Evolutionary conservation across 92 coral and sea anemone genomes (phyloP), one percentile per base, ranked within the genome.

Genomic region (Pocillopora grandis): DNA sequence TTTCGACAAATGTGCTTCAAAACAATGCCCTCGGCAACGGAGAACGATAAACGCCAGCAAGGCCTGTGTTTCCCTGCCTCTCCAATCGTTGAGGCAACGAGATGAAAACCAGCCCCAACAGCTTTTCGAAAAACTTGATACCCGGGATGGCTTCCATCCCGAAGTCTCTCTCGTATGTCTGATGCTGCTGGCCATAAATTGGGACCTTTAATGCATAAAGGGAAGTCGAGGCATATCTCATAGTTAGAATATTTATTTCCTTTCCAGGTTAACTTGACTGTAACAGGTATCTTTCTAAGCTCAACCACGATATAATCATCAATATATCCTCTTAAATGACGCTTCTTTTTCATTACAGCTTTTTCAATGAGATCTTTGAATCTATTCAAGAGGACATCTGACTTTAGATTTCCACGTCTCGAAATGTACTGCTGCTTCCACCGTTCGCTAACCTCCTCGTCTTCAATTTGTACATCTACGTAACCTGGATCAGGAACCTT

Each of bases 1-100:
- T 52, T 21, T 3, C 60, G 66, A n/a, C 58, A 37, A 12, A 89
- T 89, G 49, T 75, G 8, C 13, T 77, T 81, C 36, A 89, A 62
- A 11, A 89, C 18, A 66, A 81, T 77, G 12, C 92, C 90, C 87
- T 89, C 92, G 67, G 92, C 84, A 70, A 77, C 75, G 62, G 90
- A 89, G 58, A 89, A 89, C 11, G 92, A 89, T 16, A 86, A 67
- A 14, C 92, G 90, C 92, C 92, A 89, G 20, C 90, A 89, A 0
- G 92, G 87, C 57, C 72, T 70, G 5, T 68, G 90, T 63, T 81
- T 81, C 0, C 92, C 92, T 5, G 92, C 76, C 52, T 89, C 90
- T 18, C 92, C 90, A 80, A 89, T 89, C 15, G 89, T 79, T 12
- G 92, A 89, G 20, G 92, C 92, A 10, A 89, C 92, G 4, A 89